phyloP scores from a whole-genome alignment of 2,797 vertebrate species.

The Pangasius mekongensis region DNA sequence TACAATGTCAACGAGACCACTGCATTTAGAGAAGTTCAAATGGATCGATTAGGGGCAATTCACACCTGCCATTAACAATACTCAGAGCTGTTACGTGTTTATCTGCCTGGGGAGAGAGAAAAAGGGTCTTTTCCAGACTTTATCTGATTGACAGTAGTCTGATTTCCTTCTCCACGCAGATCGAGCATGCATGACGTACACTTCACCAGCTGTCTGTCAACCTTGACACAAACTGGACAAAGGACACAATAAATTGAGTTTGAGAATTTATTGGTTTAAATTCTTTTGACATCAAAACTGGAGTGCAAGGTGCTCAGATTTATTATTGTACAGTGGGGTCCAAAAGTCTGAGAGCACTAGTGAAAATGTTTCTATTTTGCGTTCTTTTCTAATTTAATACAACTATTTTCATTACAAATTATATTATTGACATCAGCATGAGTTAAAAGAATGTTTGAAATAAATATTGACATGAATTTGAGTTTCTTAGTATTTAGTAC shows the following conservation, averaged over 20 bases:
- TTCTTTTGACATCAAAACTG: background rate
- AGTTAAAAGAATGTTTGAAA: too few species aligned
- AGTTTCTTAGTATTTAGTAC: background rate
- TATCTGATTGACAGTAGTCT: background rate
- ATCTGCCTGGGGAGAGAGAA: background rate
- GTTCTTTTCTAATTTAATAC: background rate
- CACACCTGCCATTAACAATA: conserved; percentile 41
- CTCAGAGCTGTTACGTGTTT: background rate
- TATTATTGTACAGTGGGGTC: background rate
- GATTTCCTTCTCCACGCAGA: background rate
- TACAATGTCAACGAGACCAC: conserved; percentile 42
- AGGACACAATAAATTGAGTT: background rate
- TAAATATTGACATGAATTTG: too few species aligned
- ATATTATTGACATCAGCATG: background rate
- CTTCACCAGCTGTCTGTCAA: background rate
- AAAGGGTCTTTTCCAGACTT: background rate
- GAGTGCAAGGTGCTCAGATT: background rate
- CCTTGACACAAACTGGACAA: background rate
- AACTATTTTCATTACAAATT: background rate
- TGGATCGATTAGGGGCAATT: conserved; percentile 53
- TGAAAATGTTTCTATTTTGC: background rate
- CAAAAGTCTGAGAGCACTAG: background rate
- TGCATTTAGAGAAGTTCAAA: conserved; percentile 38
- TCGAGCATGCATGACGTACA: background rate
- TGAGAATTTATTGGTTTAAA: background rate